Conservation (phyloP, 2,113 vertebrate genomes). For the Perccottus glenii region DNA sequence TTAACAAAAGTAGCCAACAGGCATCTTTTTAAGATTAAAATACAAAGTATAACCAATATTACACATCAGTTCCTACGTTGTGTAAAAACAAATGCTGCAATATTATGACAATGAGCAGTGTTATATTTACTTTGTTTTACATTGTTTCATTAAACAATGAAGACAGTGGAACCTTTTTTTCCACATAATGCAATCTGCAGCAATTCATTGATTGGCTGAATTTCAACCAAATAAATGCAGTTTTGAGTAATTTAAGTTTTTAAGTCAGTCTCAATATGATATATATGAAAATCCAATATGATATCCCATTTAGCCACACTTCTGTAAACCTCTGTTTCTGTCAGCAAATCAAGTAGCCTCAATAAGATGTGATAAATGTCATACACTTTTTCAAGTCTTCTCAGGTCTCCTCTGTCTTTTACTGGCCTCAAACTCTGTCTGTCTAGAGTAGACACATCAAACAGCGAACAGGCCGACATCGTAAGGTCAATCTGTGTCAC, state of each 20-base stretch:
- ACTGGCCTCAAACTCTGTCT: constrained; percentile 40
- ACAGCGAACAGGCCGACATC: constrained; percentile 34
- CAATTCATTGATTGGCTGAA: too few relatives aligned
- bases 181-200: too few relatives aligned
- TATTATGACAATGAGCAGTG: too few relatives aligned
- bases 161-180: too few relatives aligned
- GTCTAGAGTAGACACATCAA: constrained; percentile 54
- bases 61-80: neutral
- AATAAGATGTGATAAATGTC: constrained; percentile 66
- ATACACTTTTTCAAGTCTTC: constrained; percentile 69
- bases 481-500: constrained; percentile 73
- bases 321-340: constrained; percentile 47
- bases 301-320: too few relatives aligned
- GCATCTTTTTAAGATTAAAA: neutral
- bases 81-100: neutral
- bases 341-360: constrained; percentile 66
- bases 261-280: too few relatives aligned
- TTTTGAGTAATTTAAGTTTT: neutral
- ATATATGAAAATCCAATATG: too few relatives aligned
- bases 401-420: constrained; percentile 29
- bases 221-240: too few relatives aligned
- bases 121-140: too few relatives aligned
- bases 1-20: constrained; percentile 21
- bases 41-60: constrained; percentile 6
- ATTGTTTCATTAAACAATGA: too few relatives aligned